Percentiles rank a stretch among this genome's conserved stretches.
Evolutionary conservation across 2,113 vertebrate genomes (phyloP).

Genomic region (Phodopus roborovskii): DNA sequence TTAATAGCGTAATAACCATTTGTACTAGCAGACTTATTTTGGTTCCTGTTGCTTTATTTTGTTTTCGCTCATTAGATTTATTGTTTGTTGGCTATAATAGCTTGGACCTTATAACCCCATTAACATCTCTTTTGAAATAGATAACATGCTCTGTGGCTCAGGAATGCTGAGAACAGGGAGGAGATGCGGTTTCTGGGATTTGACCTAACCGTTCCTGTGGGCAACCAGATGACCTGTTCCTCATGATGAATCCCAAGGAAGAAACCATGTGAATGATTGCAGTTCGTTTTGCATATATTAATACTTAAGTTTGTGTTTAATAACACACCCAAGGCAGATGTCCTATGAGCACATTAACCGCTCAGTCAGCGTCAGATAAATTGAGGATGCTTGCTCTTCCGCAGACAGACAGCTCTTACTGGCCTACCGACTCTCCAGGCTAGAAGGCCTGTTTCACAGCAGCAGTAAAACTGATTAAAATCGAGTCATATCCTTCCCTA

Average conservation of each 20-base stretch:
- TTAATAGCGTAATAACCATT: neutral
- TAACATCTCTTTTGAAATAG: constrained; percentile 34
- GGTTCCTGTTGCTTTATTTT: constrained; percentile 42
- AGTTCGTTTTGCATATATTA: constrained; percentile 51
- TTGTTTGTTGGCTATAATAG: constrained; percentile 1
- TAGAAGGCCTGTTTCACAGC: constrained; percentile 11
- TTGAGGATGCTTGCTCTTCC: constrained; percentile 9
- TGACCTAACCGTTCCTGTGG: constrained; percentile 43
- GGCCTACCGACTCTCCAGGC: neutral
- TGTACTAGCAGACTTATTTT: neutral
- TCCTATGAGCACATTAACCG: neutral
- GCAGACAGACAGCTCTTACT: constrained; percentile 17
- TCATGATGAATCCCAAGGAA: constrained; percentile 5
- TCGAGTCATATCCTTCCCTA: constrained; percentile 54
- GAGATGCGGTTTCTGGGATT: constrained; percentile 53
- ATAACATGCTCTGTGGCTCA: constrained; percentile 40
- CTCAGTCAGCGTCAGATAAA: constrained; percentile 28
- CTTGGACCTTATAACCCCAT: constrained; percentile 38
- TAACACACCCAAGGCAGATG: constrained; percentile 59
- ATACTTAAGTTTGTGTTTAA: constrained; percentile 39
- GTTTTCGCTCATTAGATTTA: constrained; percentile 46
- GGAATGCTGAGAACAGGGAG: neutral
- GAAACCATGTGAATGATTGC: neutral
- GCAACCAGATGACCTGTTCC: constrained; percentile 42
- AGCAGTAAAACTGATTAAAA: constrained; percentile 50